Evolutionary conservation across 2,888 invertebrate genomes (phyloP), one percentile per base, ranked within the genome.

Genomic region (Tupiocoris notatus): DNA sequence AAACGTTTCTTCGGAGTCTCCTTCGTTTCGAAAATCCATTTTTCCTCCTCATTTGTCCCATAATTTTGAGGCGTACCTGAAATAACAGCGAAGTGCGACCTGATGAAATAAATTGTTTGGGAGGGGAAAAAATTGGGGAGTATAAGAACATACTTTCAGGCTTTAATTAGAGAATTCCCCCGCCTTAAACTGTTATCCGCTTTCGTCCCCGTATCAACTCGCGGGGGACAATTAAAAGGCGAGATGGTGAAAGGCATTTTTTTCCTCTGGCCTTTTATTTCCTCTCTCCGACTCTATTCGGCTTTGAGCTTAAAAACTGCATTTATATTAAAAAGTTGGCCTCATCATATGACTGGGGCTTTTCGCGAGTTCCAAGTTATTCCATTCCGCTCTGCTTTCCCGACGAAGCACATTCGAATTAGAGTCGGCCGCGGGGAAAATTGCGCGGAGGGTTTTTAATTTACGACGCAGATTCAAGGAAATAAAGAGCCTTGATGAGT

Each of bases 281-380:
- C 68, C 67, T 20, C 67, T 16, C 39, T 39, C 39, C 6, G 17
- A 17, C 59, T 18, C n/a, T 59, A 9, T 59, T 59, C 18, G 3
- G 6, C 59, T 59, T 39, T 18, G 59, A 59, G 17, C 70, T 25
- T 25, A 59, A 58, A 25, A 67, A 70, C 57, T 70, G 70, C 25
- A 58, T 70, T 70, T 70, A 70, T 70, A 70, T 70, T 70, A 70
- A 70, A 70, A 70, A 70, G 70, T 70, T 70, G 58, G 18, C 70
- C 24, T 22, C 22, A 56, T 67, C 56, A 67, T 67, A 67, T 67
- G 20, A 65, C 65, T 18, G 67, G 21, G 16, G 68, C 54, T 22
- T 17, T 24, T 1, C 18, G 17, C 23, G n/a, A n/a, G n/a, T n/a
- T n/a, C n/a, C n/a, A n/a, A n/a, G n/a, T n/a, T n/a, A n/a, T n/a